Evolutionary conservation across 2,113 vertebrate genomes (phyloP), one percentile per base, ranked within the genome.

Genomic region (Nibea albiflora): DNA sequence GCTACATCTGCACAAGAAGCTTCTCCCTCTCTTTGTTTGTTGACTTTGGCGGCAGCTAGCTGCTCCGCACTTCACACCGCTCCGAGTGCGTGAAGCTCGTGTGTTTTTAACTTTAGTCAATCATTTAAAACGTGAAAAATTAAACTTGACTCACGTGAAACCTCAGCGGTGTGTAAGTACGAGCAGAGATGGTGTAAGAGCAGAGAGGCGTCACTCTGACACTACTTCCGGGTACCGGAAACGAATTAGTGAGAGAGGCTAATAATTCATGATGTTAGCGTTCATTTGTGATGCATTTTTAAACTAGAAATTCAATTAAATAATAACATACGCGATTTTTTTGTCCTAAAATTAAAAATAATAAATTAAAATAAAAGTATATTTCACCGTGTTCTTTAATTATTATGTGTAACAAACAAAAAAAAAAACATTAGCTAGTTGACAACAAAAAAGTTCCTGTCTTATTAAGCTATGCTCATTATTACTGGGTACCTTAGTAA

Each of bases 141-240:
- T 69, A 83, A 85, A 92, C 57, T 83, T 64, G 56, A 92, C 92
- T 93, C 92, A 91, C 94, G 85, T 91, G 85, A 92, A 92, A 22
- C 15, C 47, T 22, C 22, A 54, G 31, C 31, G 15, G 10, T 26
- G 16, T 56, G 42, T 35, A 14, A 66, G 22, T 28, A 42, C 16
- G 1, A 58, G 20, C 0, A 77, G 17, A 89, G 88, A 81, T 42
- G 0, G 14, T 5, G 11, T 0, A 50, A 0, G 22, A 42, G 0
- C 0, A 0, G 0, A 0, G 26, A 90, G 4, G 52, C 4, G 14
- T 70, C 87, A 89, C 88, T 88, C 73, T 57, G 73, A 0, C 16
- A 15, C 35, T 2, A 68, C 44, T 77, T 89, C 74, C 62, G 58
- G 65, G 53, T 46, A 44, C 22, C 4, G 6, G 0, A 17, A 68